Evolutionary conservation across 2,888 invertebrate species (phyloP).

Genomic region (Hirtodrosophila histrioides): DNA sequence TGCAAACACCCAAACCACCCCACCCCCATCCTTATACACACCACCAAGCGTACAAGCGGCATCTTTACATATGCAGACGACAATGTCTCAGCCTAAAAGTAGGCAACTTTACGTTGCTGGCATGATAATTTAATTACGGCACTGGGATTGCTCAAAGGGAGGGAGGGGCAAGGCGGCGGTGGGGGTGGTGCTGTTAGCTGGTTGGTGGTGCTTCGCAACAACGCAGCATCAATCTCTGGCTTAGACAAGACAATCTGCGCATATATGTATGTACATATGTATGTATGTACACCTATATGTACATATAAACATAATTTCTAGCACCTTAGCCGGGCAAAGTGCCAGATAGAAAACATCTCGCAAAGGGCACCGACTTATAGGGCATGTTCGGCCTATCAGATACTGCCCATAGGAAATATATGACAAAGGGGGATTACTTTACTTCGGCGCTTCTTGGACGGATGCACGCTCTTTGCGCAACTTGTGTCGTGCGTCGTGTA

Average conservation of each 20-base stretch:
- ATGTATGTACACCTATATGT: constrained; percentile 15
- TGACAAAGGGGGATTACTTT: too few relatives aligned
- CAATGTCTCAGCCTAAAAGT: constrained; percentile 60
- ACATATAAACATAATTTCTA: constrained; percentile 41
- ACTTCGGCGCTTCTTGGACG: too few relatives aligned
- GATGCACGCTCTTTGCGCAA: too few relatives aligned
- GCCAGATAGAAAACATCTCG: constrained; percentile 15
- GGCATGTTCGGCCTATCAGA: constrained; percentile 7
- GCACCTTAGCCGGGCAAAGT: constrained; percentile 44
- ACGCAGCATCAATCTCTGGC: constrained; percentile 69
- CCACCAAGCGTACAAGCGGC: constrained; percentile 7
- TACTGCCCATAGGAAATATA: not conserved
- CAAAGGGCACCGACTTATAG: not conserved
- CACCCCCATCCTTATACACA: too few relatives aligned
- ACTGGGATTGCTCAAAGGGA: constrained; percentile 31
- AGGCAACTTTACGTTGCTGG: constrained; percentile 61
- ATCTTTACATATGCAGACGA: constrained; percentile 48
- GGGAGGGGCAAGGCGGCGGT: not conserved
- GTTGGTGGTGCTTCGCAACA: constrained; percentile 22
- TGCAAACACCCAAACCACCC: not conserved
- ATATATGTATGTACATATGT: constrained; percentile 13
- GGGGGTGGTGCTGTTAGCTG: constrained; percentile 7
- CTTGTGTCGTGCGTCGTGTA: too few relatives aligned
- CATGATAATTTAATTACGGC: constrained; percentile 76
- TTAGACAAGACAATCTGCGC: constrained; percentile 67